phyloP scores from a whole-genome alignment of 2,888 invertebrate genomes.

The Eulithis prunata region DNA sequence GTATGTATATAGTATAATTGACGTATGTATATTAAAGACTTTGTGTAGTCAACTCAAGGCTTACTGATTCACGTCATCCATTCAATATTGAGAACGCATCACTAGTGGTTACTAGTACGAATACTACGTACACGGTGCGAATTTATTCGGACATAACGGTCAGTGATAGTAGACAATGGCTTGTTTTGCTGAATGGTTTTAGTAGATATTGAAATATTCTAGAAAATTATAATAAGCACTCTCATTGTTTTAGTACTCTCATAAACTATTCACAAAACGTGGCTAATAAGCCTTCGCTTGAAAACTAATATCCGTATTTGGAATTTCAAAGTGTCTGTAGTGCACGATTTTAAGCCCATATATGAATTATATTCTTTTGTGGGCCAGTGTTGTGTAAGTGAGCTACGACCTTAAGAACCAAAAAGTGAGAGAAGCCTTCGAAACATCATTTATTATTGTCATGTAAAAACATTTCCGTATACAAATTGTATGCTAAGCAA shows the following conservation, averaged over 20 bases:
- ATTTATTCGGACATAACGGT: slow-evolving; percentile 59
- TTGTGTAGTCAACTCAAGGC: slow-evolving; percentile 6
- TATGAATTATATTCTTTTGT: too few relatives aligned
- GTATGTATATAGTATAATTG: background rate
- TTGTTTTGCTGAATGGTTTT: slow-evolving; percentile 42
- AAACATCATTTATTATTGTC: slow-evolving; percentile 2
- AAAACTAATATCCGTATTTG: too few relatives aligned
- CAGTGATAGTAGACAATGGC: slow-evolving; percentile 52
- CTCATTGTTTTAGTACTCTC: background rate
- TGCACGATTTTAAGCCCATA: too few relatives aligned
- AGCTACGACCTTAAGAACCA: too few relatives aligned
- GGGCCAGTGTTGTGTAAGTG: too few relatives aligned
- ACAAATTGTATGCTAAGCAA: slow-evolving; percentile 7
- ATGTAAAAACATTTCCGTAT: background rate
- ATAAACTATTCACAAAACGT: background rate
- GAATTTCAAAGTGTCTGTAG: too few relatives aligned
- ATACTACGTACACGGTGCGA: slow-evolving; percentile 22
- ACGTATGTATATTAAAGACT: too few relatives aligned
- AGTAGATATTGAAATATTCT: slow-evolving; percentile 1
- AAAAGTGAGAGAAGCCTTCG: background rate
- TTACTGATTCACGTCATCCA: slow-evolving; percentile 9
- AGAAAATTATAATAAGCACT: slow-evolving; percentile 1
- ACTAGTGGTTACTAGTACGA: slow-evolving; percentile 36
- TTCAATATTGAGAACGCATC: slow-evolving; percentile 37
- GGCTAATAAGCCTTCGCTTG: background rate